Evolutionary conservation across 2,113 vertebrate genomes (phyloP).

Genomic region (Calidris pygmaea): DNA sequence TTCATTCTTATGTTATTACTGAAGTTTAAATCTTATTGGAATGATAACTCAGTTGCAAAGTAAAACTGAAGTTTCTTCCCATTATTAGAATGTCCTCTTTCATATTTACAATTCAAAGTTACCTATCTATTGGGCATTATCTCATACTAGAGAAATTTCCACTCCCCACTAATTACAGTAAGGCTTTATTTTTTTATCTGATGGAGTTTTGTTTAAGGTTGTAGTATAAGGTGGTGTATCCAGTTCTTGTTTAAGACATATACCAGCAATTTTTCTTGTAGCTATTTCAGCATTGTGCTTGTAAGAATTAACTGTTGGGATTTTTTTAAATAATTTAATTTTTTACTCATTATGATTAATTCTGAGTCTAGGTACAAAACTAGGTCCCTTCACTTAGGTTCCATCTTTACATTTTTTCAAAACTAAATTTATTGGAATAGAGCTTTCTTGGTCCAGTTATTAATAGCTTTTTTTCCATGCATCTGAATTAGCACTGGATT

Average conservation of each 20-base stretch:
- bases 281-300: background rate
- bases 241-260: background rate
- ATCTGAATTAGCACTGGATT: background rate
- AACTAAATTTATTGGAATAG: background rate
- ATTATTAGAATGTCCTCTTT: background rate
- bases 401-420: background rate
- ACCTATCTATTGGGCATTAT: background rate
- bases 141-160: background rate
- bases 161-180: background rate
- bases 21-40: constrained; percentile 18
- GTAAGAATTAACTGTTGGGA: background rate
- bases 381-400: background rate
- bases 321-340: background rate
- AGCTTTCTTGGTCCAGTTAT: background rate
- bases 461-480: background rate
- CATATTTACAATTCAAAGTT: background rate
- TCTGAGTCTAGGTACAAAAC: background rate
- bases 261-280: background rate
- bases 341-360: background rate
- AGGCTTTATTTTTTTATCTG: background rate
- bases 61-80: constrained; percentile 44
- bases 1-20: background rate
- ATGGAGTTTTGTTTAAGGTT: background rate
- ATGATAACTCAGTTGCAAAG: constrained; percentile 22
- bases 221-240: background rate